A percentile compares a stretch with the other conserved stretches of the same genome.
These are phyloP conservation scores for Hanleya hanleyi DNA, from an alignment of 2,888 invertebrate species.

Conservation along the genomic window DNA sequence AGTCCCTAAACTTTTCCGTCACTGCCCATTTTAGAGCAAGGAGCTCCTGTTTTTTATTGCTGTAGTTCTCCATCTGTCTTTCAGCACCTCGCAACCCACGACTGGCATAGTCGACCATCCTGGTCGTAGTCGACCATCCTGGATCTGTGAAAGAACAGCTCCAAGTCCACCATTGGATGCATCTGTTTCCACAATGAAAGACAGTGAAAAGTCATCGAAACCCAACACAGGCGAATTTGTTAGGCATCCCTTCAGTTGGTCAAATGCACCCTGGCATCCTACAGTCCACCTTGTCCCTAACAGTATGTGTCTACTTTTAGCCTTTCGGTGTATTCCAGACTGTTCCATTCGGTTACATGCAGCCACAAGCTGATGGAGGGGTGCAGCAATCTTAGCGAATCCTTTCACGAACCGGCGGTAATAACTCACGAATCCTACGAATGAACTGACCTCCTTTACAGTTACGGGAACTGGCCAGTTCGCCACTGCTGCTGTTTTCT, in stretches of 20 bases:
- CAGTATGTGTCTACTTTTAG: not conserved
- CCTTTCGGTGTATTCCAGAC: not conserved
- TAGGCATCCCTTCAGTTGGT: not conserved
- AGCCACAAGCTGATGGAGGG: not conserved
- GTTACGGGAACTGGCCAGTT: conserved; percentile 13
- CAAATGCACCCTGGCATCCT: not conserved
- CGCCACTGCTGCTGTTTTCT: not conserved
- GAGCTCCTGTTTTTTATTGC: conserved; percentile 26
- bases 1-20: conserved; percentile 24
- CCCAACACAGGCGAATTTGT: not conserved
- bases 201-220: not conserved
- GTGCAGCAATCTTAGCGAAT: not conserved
- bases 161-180: not conserved
- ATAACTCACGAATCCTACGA: conserved; percentile 4
- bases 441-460: conserved; percentile 7
- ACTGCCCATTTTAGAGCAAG: conserved; percentile 38
- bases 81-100: not conserved
- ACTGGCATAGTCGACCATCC: conserved; percentile 8
- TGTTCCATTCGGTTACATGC: not conserved
- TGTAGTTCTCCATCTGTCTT: conserved; percentile 2
- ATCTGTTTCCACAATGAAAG: not conserved
- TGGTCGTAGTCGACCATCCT: no score
- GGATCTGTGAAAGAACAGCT: conserved; percentile 2
- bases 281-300: not conserved
- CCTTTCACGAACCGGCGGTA: not conserved